Percentiles rank a stretch among this genome's conserved stretches.
phyloP scores from a whole-genome alignment of 1,140 invertebrate species.

The Thaumatotibia leucotreta region DNA sequence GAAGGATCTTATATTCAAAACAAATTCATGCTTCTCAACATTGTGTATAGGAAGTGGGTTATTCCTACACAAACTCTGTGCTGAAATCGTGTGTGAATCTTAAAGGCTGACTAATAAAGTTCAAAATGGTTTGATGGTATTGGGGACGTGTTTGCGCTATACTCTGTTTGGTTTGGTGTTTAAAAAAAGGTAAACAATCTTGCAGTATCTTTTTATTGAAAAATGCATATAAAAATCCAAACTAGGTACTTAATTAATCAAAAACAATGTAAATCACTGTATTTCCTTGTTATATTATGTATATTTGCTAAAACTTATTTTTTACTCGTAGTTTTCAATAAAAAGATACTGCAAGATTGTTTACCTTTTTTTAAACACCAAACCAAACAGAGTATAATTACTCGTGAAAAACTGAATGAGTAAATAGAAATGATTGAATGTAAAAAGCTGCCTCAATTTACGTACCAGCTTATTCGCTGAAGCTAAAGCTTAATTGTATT shows the following conservation, averaged over 20 bases:
- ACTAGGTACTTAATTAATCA: too few relatives aligned
- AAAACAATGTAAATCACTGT: too few relatives aligned
- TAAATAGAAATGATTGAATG: not conserved
- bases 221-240: too few relatives aligned
- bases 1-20: constrained; percentile 16
- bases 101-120: not conserved
- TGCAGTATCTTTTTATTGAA: too few relatives aligned
- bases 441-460: not conserved
- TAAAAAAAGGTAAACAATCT: too few relatives aligned
- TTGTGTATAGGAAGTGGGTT: constrained; percentile 13
- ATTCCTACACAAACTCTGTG: constrained; percentile 4
- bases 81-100: not conserved
- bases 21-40: constrained; percentile 18
- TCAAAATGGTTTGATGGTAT: not conserved
- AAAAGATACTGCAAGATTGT: too few relatives aligned
- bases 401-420: not conserved
- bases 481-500: not conserved
- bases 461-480: not conserved
- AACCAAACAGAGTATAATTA: too few relatives aligned
- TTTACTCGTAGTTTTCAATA: too few relatives aligned
- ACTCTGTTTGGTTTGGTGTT: too few relatives aligned
- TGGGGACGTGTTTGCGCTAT: not conserved
- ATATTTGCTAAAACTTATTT: too few relatives aligned
- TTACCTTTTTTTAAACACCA: too few relatives aligned
- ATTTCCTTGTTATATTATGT: too few relatives aligned